phyloP scores from a whole-genome alignment of 37 sponge, comb jelly and placozoan genomes.

The Amphimedon queenslandica region DNA sequence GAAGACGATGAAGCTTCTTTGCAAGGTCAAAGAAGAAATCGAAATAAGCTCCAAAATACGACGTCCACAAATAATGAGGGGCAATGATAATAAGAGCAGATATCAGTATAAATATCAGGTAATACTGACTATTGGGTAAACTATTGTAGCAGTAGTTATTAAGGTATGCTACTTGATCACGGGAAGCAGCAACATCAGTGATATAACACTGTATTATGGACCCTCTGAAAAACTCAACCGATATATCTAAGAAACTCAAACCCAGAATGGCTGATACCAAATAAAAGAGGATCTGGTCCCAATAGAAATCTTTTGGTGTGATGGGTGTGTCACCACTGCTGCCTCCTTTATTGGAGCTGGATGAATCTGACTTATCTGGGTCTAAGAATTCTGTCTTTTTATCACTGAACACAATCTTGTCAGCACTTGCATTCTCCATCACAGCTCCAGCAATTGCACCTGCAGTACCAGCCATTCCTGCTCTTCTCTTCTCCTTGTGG shows the following conservation, averaged over 20 bases:
- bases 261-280: constrained; percentile 26
- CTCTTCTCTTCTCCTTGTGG: too few relatives aligned
- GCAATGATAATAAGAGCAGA: constrained; percentile 35
- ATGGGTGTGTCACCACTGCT: not conserved
- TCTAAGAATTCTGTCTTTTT: not conserved
- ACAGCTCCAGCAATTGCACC: not conserved
- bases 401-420: not conserved
- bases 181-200: not conserved
- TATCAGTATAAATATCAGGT: constrained; percentile 28
- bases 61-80: constrained; percentile 49
- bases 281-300: constrained; percentile 37
- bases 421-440: not conserved
- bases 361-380: not conserved
- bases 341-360: too few relatives aligned
- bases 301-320: constrained; percentile 28
- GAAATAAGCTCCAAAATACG: constrained; percentile 22
- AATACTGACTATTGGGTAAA: constrained; percentile 11
- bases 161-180: not conserved
- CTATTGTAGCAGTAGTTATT: not conserved
- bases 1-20: constrained; percentile 27
- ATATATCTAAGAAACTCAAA: constrained; percentile 19
- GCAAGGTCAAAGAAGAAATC: constrained; percentile 4
- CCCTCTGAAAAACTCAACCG: constrained; percentile 20
- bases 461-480: not conserved
- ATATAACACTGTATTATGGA: constrained; percentile 22